Evolutionary conservation across 2,113 vertebrate genomes (phyloP), one percentile per base, ranked within the genome.

Genomic region (Vimba vimba): DNA sequence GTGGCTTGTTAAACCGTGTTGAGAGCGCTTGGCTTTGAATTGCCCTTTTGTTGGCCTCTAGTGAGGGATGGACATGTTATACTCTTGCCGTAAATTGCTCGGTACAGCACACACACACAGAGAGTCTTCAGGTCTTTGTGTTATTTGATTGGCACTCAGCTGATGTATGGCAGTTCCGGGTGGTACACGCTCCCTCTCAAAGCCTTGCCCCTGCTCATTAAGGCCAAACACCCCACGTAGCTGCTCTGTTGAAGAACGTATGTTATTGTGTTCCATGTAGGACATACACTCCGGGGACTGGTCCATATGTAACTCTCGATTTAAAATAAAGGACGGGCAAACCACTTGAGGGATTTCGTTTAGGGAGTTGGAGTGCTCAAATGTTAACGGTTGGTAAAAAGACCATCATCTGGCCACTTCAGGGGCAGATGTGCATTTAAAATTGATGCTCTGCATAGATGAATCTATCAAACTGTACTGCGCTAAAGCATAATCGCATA

Each of bases 11-110:
- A 89, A 89, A 86, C 73, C 86, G 25, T 79, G 83, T 87, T 79
- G 88, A 89, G 86, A 87, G 88, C 88, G 83, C 88, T 89, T 87
- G 82, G 88, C 88, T 89, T 89, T 87, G 88, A 89, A 89, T 83
- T 85, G 88, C 83, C 88, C 88, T 89, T 87, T 89, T 87, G 88
- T 89, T 79, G 75, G 88, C 83, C 86, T 87, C 86, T 73, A 81
- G 64, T 87, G 80, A 89, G 88, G 45, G 79, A 87, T 86, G 83
- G 85, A 87, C 52, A 83, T 33, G 64, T 69, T 83, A 30, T 5
- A 66, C 76, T 75, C 68, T 47, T 55, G 55, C 78, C 66, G 86
- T 87, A 52, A 52, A 88, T 80, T 91, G 50, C 47, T 68, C 59
- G 23, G 11, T 82, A 11, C 21, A 71, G 47, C 81, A 82, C 60